phyloP scores from a whole-genome alignment of 2,113 vertebrate species.

The Notiomystis cincta region DNA sequence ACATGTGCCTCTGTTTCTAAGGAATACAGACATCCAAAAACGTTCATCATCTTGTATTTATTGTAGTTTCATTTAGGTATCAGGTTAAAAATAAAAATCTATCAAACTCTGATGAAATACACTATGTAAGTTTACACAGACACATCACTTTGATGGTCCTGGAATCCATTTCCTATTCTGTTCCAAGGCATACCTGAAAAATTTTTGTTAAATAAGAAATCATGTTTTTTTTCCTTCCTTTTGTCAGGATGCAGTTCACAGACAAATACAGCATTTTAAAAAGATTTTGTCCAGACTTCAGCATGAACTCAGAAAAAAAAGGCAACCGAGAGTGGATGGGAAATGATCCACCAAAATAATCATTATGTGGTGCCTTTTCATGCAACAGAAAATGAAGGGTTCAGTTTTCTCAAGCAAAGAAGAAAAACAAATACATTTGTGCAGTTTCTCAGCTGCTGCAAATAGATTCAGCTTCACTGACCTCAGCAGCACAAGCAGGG shows the following conservation, averaged over 20 bases:
- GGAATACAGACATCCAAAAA: neutral
- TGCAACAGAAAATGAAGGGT: conserved; percentile 28
- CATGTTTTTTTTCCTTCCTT: neutral
- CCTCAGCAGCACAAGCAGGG: neutral
- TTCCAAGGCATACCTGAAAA: neutral
- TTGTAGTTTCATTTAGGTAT: neutral
- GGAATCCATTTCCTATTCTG: neutral
- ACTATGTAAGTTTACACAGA: neutral
- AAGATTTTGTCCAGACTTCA: conserved; percentile 14
- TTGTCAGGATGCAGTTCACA: neutral
- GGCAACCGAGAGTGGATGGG: neutral
- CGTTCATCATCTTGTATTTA: neutral
- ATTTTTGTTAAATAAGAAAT: conserved; percentile 13
- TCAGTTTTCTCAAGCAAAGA: neutral
- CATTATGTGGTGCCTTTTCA: conserved; percentile 31
- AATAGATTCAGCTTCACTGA: conserved; percentile 20
- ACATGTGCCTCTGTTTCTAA: neutral
- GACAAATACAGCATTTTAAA: conserved; percentile 28
- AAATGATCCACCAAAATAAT: conserved; percentile 39
- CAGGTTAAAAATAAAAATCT: conserved; percentile 1
- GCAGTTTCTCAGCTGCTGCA: conserved; percentile 3
- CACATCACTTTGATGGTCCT: neutral
- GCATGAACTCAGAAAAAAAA: conserved; percentile 18
- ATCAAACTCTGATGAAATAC: neutral
- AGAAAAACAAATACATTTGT: conserved; percentile 17